Conservation (phyloP, 2,888 invertebrate genomes). For the Falcaria lacertinaria region DNA sequence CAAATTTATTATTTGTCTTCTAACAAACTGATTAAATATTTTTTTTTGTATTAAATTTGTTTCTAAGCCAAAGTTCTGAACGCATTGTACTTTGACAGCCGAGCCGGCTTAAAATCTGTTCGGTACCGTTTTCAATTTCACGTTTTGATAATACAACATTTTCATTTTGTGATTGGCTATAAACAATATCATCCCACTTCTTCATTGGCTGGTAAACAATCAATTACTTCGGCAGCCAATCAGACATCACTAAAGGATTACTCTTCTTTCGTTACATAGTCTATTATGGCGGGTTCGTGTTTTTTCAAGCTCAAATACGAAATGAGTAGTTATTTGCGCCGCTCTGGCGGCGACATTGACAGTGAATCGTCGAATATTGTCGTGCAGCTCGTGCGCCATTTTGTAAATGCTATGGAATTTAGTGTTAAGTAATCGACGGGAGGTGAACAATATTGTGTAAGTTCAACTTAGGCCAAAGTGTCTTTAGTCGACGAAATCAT, state of each 20-base stretch:
- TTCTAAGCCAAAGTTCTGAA: no score
- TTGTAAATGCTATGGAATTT: conserved; percentile 68
- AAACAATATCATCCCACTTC: not conserved
- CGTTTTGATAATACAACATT: no score
- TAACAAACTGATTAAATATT: no score
- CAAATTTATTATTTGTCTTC: no score
- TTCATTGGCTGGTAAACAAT: conserved; percentile 12
- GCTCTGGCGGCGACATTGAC: conserved; percentile 73
- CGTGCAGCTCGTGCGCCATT: conserved; percentile 76
- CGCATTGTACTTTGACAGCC: no score
- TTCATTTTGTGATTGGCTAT: conserved; percentile 11
- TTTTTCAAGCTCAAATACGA: conserved; percentile 75
- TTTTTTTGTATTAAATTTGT: no score
- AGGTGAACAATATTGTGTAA: conserved; percentile 47
- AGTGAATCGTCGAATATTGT: conserved; percentile 71
- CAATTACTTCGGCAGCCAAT: conserved; percentile 14
- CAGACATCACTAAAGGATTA: conserved; percentile 6
- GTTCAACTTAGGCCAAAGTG: conserved; percentile 44
- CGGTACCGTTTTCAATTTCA: not conserved
- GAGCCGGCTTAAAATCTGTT: not conserved
- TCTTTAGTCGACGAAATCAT: conserved; percentile 30
- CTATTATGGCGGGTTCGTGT: conserved; percentile 74
- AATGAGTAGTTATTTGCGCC: conserved; percentile 74
- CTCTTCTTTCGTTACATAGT: conserved; percentile 34
- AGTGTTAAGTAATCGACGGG: conserved; percentile 63